These are phyloP conservation scores for Gortyna flavago DNA, from an alignment of 2,888 invertebrate genomes.

Conservation along the genomic window DNA sequence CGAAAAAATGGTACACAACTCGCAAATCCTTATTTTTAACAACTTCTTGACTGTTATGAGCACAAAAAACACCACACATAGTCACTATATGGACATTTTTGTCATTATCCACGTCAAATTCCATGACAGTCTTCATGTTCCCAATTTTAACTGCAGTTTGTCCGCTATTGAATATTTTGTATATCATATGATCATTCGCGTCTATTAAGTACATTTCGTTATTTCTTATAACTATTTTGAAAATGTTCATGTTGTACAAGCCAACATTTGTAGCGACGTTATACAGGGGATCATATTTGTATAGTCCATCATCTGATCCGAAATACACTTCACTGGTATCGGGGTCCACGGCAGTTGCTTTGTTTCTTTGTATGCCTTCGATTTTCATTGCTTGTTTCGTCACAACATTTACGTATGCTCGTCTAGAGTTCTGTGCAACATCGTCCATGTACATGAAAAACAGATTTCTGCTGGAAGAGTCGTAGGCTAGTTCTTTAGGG, in stretches of 20 bases:
- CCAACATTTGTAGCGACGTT: slow-evolving; percentile 80
- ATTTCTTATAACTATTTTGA: slow-evolving; percentile 82
- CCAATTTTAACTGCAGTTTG: slow-evolving; percentile 73
- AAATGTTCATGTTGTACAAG: slow-evolving; percentile 83
- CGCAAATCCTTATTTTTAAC: slow-evolving; percentile 80
- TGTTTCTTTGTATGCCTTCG: slow-evolving; percentile 80
- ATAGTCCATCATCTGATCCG: slow-evolving; percentile 84
- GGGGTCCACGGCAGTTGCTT: slow-evolving; percentile 82
- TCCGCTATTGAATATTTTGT: slow-evolving; percentile 79
- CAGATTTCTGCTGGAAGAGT: slow-evolving; percentile 82
- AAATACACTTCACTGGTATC: slow-evolving; percentile 85
- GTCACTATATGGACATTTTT: slow-evolving; percentile 82
- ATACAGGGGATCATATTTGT: slow-evolving; percentile 79
- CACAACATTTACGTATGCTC: slow-evolving; percentile 80
- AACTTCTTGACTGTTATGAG: slow-evolving; percentile 72
- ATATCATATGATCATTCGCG: slow-evolving; percentile 84
- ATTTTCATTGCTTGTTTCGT: slow-evolving; percentile 80
- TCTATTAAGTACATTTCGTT: slow-evolving; percentile 84
- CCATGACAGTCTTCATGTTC: slow-evolving; percentile 79
- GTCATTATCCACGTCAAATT: slow-evolving; percentile 82
- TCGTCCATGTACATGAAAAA: slow-evolving; percentile 88
- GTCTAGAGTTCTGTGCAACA: slow-evolving; percentile 80
- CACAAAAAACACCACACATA: slow-evolving; percentile 85
- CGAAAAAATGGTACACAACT: slow-evolving; percentile 79
- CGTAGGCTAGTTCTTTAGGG: slow-evolving; percentile 84